Base-by-base conservation (phyloP, 1,140 invertebrate genomes). In the Macrocentrus cingulum region DNA sequence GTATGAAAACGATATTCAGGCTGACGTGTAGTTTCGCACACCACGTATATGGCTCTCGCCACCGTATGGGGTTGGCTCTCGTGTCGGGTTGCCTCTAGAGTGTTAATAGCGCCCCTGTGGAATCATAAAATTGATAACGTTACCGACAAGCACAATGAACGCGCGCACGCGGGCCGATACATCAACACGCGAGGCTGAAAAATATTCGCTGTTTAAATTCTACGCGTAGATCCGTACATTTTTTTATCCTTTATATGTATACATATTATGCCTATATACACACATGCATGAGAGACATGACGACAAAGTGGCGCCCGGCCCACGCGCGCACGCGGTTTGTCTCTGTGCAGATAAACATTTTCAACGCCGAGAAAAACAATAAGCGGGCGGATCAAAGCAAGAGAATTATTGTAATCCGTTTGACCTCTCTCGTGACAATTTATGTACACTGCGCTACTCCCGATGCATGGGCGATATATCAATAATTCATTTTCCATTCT, bases 401-500 rank as follows among this genome's bases (percentile, higher is more conserved):
- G 18, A 37, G 36, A 19, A 29, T 29, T 29, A 45, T 45, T 44
- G 18, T 55, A 55, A 55, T 55, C 23, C 52, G 39, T 16, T 41
- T 52, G 50, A n/a, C 34, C 41, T 55, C 41, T 53, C 51, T 32
- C 52, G 52, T 45, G 52, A 55, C 41, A 55, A 44, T 45, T n/a
- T 45, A 42, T 37, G 25, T 23, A 52, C n/a, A n/a, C 51, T 42
- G 13, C 18, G 2, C 25, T 18, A 22, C 41, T 15, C 19, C 22
- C 25, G 41, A 22, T 22, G 41, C 9, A 29, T 5, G 4, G 25
- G n/a, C 9, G 9, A 9, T 39, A 55, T 55, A 55, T 55, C 52
- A 55, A 55, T 55, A 44, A 55, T 55, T 55, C 45, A 55, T 55
- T 55, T 55, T 55, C 22, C 39, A 45, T 55, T 45, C 39, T 41